Evolutionary conservation across 2,797 vertebrate genomes (phyloP).

Genomic region (Darevskia nairensis): DNA sequence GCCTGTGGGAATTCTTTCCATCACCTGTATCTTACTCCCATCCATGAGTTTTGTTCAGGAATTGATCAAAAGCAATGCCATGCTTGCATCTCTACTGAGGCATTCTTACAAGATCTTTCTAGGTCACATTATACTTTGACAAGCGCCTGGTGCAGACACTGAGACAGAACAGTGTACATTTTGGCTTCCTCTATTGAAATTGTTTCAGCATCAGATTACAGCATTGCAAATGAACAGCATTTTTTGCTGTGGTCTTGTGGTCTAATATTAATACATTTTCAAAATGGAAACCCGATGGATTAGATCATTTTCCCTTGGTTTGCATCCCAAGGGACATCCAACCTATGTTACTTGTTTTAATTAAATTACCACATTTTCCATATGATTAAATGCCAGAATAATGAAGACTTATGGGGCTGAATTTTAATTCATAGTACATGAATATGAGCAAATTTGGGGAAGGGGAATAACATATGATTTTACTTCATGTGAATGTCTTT

Average conservation of each 20-base stretch:
- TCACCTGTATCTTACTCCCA: neutral
- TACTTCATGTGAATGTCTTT: conserved; percentile 72
- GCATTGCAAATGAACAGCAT: conserved; percentile 68
- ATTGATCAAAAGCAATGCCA: conserved; percentile 2
- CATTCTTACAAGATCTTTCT: conserved; percentile 32
- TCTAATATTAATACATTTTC: conserved; percentile 77
- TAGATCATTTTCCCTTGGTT: conserved; percentile 77
- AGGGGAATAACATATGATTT: conserved; percentile 64
- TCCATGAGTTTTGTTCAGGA: conserved; percentile 48
- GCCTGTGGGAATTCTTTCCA: neutral
- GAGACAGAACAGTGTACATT: conserved; percentile 63
- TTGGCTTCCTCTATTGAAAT: conserved; percentile 70
- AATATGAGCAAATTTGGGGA: conserved; percentile 52
- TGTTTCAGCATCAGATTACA: conserved; percentile 68
- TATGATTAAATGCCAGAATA: conserved; percentile 78
- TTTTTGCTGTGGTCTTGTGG: conserved; percentile 69
- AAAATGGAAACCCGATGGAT: conserved; percentile 77
- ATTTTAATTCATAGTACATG: conserved; percentile 68
- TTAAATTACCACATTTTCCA: conserved; percentile 83
- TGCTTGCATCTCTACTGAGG: conserved; percentile 30
- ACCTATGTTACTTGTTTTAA: conserved; percentile 78
- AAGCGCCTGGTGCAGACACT: conserved; percentile 54
- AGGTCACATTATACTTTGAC: conserved; percentile 44
- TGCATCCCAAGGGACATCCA: conserved; percentile 67
- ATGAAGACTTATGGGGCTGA: conserved; percentile 76